phyloP scores from a whole-genome alignment of 2,113 vertebrate genomes.

The Oncorhynchus gorbuscha region DNA sequence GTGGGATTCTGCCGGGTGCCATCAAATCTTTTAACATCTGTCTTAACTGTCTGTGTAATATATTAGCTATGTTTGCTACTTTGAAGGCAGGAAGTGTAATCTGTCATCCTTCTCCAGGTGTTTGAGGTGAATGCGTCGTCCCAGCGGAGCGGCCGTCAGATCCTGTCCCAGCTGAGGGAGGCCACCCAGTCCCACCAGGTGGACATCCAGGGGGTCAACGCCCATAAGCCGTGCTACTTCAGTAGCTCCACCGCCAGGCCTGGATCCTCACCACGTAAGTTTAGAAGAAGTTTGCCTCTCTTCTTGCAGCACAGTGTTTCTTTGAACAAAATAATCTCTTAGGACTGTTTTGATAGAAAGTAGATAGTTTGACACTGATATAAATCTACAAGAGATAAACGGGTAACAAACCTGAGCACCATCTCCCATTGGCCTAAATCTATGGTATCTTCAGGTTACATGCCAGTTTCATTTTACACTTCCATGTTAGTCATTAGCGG shows the following conservation, averaged over 20 bases:
- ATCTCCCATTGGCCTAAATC: too few species aligned
- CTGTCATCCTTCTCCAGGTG: conserved; percentile 70
- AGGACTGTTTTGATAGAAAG: too few species aligned
- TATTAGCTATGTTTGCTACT: too few species aligned
- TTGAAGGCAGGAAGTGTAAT: neutral
- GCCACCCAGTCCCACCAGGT: conserved; percentile 99
- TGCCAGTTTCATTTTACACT: too few species aligned
- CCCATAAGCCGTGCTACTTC: conserved; percentile 89
- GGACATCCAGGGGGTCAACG: conserved; percentile 86
- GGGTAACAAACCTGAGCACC: too few species aligned
- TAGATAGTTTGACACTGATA: too few species aligned
- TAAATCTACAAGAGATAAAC: too few species aligned
- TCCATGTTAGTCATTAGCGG: too few species aligned
- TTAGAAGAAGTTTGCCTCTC: neutral
- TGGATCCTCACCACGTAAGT: conserved; percentile 68
- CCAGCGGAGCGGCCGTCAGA: conserved; percentile 92
- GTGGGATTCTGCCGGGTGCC: too few species aligned
- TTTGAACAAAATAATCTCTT: too few species aligned
- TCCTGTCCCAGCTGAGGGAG: conserved; percentile 93
- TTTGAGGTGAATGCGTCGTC: conserved; percentile 98
- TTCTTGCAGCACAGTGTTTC: too few species aligned
- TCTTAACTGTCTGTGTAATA: neutral
- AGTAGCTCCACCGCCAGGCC: conserved; percentile 72
- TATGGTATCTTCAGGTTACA: too few species aligned
- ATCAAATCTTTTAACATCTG: neutral